A percentile compares a stretch with the other conserved stretches of the same genome.
These are phyloP conservation scores for Troilus luridus DNA, from an alignment of 2,888 invertebrate species.

Conservation along the genomic window DNA sequence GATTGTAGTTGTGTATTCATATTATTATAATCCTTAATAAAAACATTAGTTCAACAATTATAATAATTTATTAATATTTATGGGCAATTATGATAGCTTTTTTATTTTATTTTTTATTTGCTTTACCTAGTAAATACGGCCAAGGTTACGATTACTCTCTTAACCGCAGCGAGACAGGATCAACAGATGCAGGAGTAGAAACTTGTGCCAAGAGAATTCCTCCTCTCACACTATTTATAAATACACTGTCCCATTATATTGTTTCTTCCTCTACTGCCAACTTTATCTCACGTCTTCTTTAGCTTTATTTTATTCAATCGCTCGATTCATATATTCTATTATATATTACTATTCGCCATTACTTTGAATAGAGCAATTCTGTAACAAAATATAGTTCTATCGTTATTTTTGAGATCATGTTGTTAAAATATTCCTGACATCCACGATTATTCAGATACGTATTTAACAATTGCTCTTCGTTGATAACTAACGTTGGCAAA, in stretches of 20 bases:
- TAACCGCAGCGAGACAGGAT: not conserved
- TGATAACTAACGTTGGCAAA: not conserved
- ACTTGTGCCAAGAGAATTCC: not conserved
- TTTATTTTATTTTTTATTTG: not conserved
- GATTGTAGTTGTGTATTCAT: no score
- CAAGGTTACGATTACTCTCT: not conserved
- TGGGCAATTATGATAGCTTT: no score
- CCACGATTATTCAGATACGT: not conserved
- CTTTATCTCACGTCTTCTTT: not conserved
- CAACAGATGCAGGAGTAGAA: not conserved
- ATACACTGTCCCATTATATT: conserved; percentile 30
- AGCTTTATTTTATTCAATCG: not conserved
- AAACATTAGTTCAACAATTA: no score
- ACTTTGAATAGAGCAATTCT: not conserved
- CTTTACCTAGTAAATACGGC: not conserved
- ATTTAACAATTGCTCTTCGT: not conserved
- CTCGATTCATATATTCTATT: not conserved
- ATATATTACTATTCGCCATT: not conserved
- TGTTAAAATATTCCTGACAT: not conserved
- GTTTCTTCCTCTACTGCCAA: not conserved
- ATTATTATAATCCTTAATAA: no score
- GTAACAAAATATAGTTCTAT: not conserved
- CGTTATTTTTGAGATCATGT: not conserved
- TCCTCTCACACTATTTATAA: not conserved
- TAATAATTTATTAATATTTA: no score